Evolutionary conservation across 2,888 invertebrate genomes (phyloP), one percentile per base, ranked within the genome.

Genomic region (Microchrysa polita): DNA sequence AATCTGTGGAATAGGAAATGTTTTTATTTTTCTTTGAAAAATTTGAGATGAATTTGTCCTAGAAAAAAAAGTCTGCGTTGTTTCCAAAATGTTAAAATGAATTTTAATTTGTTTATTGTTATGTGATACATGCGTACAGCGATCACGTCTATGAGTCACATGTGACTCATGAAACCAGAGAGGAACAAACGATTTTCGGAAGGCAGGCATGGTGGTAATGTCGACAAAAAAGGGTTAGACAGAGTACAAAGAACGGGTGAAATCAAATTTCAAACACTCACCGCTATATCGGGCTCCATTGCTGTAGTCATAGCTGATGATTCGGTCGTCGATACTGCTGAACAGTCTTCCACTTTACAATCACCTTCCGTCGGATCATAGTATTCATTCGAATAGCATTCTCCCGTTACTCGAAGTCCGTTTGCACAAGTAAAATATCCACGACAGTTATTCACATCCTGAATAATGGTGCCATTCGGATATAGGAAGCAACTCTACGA

Each of bases 401-500:
- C 44, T 18, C 65, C 65, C 20, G 44, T 7, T 1, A 65, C n/a
- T n/a, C 9, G 18, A 22, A 12, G 65, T 7, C 65, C 65, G 22
- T 44, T 65, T 10, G 44, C 22, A 22, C 65, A 65, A 10, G 44
- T 14, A 22, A 48, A 65, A 23, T 65, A 65, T 65, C 65, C 65
- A 1, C 44, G 65, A 22, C 65, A 65, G 14, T 44, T 22, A 10
- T n/a, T 34, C 14, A 65, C 7, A 65, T 65, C 18, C 44, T 65
- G 65, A 22, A 65, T 42, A n/a, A 22, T 20, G 5, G 65, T 65
- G 14, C 65, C 65, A 44, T 65, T 65, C 2, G 65, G 65, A 48
- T 65, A 65, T 20, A 22, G 42, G 4, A 7, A n/a, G 44, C 65
- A 65, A 5, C 14, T 14, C 65, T 65, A 20, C 18, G 4, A 20